Percentiles rank a stretch among this genome's conserved stretches.
phyloP scores from a whole-genome alignment of 2,888 invertebrate genomes.

The Apodemia hepburni region DNA sequence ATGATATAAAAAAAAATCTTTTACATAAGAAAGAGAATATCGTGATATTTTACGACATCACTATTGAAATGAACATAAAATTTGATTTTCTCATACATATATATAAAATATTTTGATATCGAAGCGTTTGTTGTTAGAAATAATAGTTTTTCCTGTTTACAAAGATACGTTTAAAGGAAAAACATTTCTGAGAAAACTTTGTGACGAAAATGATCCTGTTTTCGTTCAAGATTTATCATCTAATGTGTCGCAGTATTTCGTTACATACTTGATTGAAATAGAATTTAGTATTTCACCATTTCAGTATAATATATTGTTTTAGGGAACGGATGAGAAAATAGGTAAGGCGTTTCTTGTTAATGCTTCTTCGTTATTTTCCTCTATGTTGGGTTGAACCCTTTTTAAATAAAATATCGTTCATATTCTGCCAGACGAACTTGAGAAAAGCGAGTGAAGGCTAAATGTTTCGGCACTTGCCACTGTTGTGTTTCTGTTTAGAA shows the following conservation, averaged over 20 bases:
- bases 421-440: no score
- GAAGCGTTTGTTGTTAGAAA: not conserved
- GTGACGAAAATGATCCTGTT: slow-evolving; percentile 11
- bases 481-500: no score
- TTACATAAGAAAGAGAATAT: no score
- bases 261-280: slow-evolving; percentile 4
- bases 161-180: slow-evolving; percentile 12
- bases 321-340: no score
- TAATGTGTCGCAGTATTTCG: not conserved
- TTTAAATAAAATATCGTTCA: no score
- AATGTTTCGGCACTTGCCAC: no score
- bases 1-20: no score
- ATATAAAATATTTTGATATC: not conserved
- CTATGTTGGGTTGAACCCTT: no score
- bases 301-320: not conserved
- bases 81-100: not conserved
- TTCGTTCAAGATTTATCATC: slow-evolving; percentile 5
- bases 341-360: no score
- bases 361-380: no score
- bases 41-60: no score
- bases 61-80: not conserved
- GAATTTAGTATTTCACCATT: slow-evolving; percentile 1
- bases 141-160: slow-evolving; percentile 18
- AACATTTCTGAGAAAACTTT: slow-evolving; percentile 8
- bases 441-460: no score